Percentiles rank a stretch among this genome's conserved stretches.
Conservation (phyloP, 1,140 invertebrate species). For the Elysia chlorotica region DNA sequence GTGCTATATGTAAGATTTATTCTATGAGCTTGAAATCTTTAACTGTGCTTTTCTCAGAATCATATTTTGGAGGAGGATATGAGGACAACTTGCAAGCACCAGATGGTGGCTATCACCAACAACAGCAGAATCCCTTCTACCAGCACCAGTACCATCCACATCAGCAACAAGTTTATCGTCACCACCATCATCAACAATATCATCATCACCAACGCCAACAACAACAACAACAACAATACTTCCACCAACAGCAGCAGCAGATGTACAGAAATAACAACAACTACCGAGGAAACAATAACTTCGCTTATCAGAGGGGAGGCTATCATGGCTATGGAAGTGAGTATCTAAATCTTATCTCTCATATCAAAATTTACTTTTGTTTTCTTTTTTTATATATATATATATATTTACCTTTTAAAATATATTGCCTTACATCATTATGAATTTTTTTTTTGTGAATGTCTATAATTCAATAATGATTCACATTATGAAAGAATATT, state of each 20-base stretch:
- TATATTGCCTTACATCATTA: not conserved
- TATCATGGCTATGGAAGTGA: conserved; percentile 2
- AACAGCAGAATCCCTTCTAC: not conserved
- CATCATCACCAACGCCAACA: no score
- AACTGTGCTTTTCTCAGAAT: not conserved
- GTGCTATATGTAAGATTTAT: no score
- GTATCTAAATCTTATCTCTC: not conserved
- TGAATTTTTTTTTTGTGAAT: not conserved
- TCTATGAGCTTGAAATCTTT: no score
- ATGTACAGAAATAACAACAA: conserved; percentile 8
- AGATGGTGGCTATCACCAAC: not conserved
- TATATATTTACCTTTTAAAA: not conserved
- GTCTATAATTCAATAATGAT: not conserved
- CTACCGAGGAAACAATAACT: not conserved
- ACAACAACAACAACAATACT: not conserved
- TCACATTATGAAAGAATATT: no score
- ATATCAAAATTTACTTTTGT: not conserved
- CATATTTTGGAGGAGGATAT: conserved; percentile 1
- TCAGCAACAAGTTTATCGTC: conserved; percentile 7
- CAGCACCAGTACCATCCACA: conserved; percentile 14
- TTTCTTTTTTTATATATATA: not conserved
- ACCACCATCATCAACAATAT: conserved; percentile 1
- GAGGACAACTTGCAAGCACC: conserved; percentile 8
- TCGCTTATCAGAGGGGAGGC: not conserved
- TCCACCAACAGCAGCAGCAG: conserved; percentile 1